phyloP scores from a whole-genome alignment of 2,113 vertebrate genomes.

The Clarias macrocephalus region DNA sequence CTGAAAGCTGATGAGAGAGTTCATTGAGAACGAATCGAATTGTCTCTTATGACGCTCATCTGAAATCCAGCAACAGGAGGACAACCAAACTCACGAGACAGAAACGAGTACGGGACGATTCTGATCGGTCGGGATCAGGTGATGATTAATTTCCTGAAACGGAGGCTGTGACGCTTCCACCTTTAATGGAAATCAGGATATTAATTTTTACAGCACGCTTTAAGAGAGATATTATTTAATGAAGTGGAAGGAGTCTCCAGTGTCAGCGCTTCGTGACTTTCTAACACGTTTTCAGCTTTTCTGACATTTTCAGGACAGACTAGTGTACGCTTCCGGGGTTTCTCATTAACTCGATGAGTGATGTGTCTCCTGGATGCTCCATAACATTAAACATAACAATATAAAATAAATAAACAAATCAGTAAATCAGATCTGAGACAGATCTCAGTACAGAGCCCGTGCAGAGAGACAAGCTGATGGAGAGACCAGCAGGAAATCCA shows the following conservation, averaged over 20 bases:
- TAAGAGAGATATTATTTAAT: background rate
- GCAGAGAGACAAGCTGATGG: background rate
- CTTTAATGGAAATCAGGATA: too few relatives aligned
- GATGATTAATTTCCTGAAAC: background rate
- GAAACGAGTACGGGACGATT: background rate
- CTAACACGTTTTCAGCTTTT: background rate
- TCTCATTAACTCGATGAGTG: too few relatives aligned
- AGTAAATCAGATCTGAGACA: background rate
- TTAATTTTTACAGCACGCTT: too few relatives aligned
- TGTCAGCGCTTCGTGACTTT: background rate
- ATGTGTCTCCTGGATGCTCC: too few relatives aligned
- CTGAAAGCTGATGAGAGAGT: too few relatives aligned
- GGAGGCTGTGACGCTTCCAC: too few relatives aligned
- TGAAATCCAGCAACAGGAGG: background rate
- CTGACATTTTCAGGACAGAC: background rate
- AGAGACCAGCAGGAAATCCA: background rate
- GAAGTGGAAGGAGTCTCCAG: background rate
- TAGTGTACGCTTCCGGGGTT: too few relatives aligned
- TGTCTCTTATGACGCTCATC: background rate
- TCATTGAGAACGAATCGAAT: too few relatives aligned
- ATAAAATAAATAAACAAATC: background rate
- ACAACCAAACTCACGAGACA: background rate
- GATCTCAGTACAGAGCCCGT: background rate
- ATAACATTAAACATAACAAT: too few relatives aligned
- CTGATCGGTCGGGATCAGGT: background rate